These are phyloP conservation scores for Morpho helenor DNA, from an alignment of 2,888 invertebrate genomes.

Conservation along the genomic window DNA sequence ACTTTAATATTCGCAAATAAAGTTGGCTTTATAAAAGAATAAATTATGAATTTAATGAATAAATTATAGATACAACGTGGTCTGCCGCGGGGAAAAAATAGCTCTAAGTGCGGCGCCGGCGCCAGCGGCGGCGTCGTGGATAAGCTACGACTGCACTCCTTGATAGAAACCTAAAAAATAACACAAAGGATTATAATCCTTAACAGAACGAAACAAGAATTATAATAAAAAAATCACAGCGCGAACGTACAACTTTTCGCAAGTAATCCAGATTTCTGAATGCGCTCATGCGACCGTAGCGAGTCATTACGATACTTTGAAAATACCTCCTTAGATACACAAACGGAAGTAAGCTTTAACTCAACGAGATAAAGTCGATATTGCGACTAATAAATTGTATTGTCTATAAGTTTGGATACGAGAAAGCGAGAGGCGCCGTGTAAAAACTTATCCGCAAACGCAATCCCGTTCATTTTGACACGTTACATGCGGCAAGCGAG, in stretches of 20 bases:
- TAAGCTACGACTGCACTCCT: constrained; percentile 55
- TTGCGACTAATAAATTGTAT: constrained; percentile 38
- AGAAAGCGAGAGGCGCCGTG: constrained; percentile 45
- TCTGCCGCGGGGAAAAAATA: constrained; percentile 68
- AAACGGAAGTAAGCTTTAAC: constrained; percentile 58
- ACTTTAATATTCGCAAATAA: constrained; percentile 48
- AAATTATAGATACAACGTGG: constrained; percentile 66
- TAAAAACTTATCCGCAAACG: constrained; percentile 63
- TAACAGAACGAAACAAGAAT: constrained; percentile 35
- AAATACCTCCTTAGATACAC: constrained; percentile 44
- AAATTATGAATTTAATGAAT: constrained; percentile 71
- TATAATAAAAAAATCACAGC: constrained; percentile 28
- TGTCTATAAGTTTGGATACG: constrained; percentile 45
- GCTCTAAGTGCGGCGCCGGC: constrained; percentile 71
- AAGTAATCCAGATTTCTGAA: constrained; percentile 47
- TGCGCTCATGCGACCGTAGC: constrained; percentile 77
- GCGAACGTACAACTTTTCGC: constrained; percentile 45
- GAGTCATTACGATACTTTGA: constrained; percentile 71
- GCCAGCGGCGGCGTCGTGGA: constrained; percentile 53
- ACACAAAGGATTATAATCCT: constrained; percentile 37
- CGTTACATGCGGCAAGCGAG: constrained; percentile 55
- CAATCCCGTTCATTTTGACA: constrained; percentile 68
- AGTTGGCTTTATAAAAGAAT: constrained; percentile 51
- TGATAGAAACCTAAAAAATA: constrained; percentile 37
- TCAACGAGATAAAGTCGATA: constrained; percentile 49